Evolutionary conservation across 2,113 vertebrate genomes (phyloP).

Genomic region (Pteruthius melanotis): DNA sequence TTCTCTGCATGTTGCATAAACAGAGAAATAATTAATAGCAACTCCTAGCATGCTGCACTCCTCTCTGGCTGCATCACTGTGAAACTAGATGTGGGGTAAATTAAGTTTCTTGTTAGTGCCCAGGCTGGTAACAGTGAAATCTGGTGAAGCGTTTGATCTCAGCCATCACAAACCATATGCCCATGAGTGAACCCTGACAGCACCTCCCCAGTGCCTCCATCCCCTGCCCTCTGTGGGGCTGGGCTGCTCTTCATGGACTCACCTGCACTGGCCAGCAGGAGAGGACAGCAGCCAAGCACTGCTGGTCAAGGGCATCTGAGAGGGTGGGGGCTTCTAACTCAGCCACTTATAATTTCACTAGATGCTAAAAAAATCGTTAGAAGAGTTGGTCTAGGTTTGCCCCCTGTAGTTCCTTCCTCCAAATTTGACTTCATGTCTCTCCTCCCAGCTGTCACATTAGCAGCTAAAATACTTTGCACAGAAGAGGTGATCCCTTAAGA

Average conservation of each 20-base stretch:
- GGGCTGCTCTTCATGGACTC: background rate
- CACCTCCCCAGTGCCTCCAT: fast-evolving
- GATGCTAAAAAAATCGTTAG: background rate
- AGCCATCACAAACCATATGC: background rate
- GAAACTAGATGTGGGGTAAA: background rate
- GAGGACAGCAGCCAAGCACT: background rate
- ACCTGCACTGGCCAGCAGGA: background rate
- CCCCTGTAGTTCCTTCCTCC: background rate
- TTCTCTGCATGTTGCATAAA: background rate
- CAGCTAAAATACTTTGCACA: background rate
- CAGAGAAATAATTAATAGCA: background rate
- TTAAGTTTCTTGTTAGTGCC: background rate
- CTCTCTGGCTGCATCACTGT: background rate
- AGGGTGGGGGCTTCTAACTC: background rate
- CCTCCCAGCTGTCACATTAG: background rate
- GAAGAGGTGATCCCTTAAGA: background rate
- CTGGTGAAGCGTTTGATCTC: background rate
- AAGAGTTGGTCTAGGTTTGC: background rate
- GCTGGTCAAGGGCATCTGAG: background rate
- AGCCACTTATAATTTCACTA: background rate
- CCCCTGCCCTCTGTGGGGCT: background rate
- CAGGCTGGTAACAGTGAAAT: background rate
- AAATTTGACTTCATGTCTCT: background rate
- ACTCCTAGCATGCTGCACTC: background rate
- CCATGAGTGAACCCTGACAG: fast-evolving